Conservation (phyloP, 2,113 vertebrate genomes). For the Ariopsis seemanni region DNA sequence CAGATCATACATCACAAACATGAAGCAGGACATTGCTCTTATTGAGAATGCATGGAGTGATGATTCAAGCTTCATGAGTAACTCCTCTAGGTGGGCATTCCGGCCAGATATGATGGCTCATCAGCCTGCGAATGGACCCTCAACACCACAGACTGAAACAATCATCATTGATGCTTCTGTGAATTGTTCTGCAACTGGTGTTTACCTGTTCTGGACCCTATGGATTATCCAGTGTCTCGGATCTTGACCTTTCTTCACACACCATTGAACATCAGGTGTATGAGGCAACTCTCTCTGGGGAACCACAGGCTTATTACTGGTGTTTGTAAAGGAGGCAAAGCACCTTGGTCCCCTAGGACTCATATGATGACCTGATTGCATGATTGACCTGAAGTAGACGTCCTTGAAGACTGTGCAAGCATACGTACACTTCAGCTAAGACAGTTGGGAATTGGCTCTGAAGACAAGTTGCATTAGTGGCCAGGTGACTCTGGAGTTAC, state of each 20-base stretch:
- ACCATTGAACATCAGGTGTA: not conserved
- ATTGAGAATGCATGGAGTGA: not conserved
- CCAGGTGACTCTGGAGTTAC: not conserved
- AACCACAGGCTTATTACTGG: not conserved
- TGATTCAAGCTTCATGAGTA: not conserved
- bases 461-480: not conserved
- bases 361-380: not conserved
- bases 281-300: no score
- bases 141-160: not conserved
- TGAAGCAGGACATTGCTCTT: not conserved
- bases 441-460: not conserved
- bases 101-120: not conserved
- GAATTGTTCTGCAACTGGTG: not conserved
- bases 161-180: not conserved
- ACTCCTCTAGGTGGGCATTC: not conserved
- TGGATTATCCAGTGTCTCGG: not conserved
- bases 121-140: not conserved
- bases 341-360: not conserved
- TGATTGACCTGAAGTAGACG: not conserved
- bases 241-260: not conserved
- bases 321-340: not conserved
- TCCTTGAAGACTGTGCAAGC: not conserved
- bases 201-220: not conserved
- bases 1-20: not conserved
- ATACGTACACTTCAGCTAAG: not conserved